Base-by-base conservation (phyloP, 2,888 invertebrate genomes). In the Hetaerina titia region DNA sequence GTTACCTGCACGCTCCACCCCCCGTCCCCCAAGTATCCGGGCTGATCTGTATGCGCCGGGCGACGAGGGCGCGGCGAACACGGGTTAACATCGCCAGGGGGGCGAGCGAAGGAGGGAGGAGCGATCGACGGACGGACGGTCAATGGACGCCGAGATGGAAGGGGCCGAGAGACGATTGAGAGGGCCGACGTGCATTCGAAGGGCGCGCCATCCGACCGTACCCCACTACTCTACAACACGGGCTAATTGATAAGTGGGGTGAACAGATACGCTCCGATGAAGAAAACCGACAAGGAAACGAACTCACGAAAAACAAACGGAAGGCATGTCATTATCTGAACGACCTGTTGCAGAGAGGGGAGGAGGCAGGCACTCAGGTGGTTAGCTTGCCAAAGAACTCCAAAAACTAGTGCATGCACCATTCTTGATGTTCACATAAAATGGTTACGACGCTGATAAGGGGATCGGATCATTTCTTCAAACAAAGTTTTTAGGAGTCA, bases 21-120 rank as follows among this genome's bases (percentile, higher is more conserved):
- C 25, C 31, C 31, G 13, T 81, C 25, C 81, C 19, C 69, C 13
- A 11, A 25, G 69, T 69, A n/a, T 69, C 69, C 69, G 69, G 69
- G 69, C n/a, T 31, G 81, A 81, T 81, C 81, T 81, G 81, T 81
- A 81, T 81, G 81, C 81, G 81, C n/a, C 69, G 69, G 8, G n/a
- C 45, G 45, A n/a, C 69, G 69, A 69, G n/a, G n/a, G n/a, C 69
- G n/a, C 7, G 31, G 69, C 6, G 69, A 4, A 69, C 69, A n/a
- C 8, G 19, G 22, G n/a, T 5, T 25, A 31, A 31, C 81, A 31
- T 31, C 11, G 81, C 81, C 81, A 81, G 31, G 81, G 31, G 81
- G 13, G 13, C 6, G 15, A 15, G 81, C 11, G 25, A 81, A 31
- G 74, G 13, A 45, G 4, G 45, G 45, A 17, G 63, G 63, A 5